A percentile compares a stretch with the other conserved stretches of the same genome.
Evolutionary conservation across 1,140 invertebrate species (phyloP).

Genomic region (Papilio polyxenes): DNA sequence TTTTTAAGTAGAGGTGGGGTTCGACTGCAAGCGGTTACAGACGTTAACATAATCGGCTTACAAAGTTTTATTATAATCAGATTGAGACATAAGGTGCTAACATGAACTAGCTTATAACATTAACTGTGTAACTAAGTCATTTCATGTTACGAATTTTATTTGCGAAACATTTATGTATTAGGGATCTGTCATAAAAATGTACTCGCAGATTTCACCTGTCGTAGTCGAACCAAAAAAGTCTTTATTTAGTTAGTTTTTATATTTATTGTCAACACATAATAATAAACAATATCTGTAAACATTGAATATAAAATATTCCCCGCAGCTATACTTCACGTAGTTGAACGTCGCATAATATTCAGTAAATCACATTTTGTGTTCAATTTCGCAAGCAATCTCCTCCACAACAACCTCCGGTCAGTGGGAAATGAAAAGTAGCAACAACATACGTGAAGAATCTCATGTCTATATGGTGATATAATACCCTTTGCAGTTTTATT

Average conservation of each 20-base stretch:
- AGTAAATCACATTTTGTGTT: conserved; percentile 31
- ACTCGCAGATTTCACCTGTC: too few species aligned
- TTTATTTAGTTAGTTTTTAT: neutral
- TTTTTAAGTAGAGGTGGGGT: conserved; percentile 6
- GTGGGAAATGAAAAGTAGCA: conserved; percentile 9
- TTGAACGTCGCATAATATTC: conserved; percentile 21
- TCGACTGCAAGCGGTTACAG: conserved; percentile 1
- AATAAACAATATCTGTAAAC: conserved; percentile 12
- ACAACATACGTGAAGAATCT: neutral
- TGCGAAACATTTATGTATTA: too few species aligned
- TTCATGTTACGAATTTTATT: neutral
- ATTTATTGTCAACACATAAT: neutral
- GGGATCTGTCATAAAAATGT: too few species aligned
- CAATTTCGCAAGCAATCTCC: conserved; percentile 31
- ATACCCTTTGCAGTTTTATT: neutral
- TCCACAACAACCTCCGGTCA: conserved; percentile 24
- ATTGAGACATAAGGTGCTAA: neutral
- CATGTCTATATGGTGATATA: neutral
- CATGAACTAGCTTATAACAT: neutral
- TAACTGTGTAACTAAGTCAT: neutral
- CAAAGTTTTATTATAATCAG: conserved; percentile 16
- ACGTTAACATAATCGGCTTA: conserved; percentile 12
- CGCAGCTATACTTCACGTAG: neutral
- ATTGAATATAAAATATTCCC: neutral
- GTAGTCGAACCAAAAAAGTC: too few species aligned